Conservation (phyloP, 2,797 vertebrate genomes). For the Cyclura pinguis region DNA sequence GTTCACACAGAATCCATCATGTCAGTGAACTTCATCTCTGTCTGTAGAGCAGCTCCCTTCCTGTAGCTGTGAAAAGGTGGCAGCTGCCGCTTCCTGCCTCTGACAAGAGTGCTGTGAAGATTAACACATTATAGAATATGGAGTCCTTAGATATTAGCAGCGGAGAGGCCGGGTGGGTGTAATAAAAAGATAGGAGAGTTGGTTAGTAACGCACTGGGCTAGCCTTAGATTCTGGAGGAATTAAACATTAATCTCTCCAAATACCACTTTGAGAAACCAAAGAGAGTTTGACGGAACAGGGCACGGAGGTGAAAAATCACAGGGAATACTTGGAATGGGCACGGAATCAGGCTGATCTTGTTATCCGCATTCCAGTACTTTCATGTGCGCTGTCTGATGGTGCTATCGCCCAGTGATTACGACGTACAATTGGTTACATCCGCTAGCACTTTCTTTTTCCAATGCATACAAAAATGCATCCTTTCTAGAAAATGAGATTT, state of each 20-base stretch:
- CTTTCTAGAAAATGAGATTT: slow-evolving; percentile 2
- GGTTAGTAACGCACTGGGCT: not conserved
- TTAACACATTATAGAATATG: slow-evolving; percentile 22
- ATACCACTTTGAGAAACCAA: slow-evolving; percentile 31
- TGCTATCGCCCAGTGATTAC: not conserved
- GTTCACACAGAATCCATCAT: not conserved
- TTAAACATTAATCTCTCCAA: slow-evolving; percentile 20
- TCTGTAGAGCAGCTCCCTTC: not conserved
- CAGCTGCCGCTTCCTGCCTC: not conserved
- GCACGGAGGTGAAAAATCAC: not conserved
- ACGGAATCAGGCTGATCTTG: slow-evolving; percentile 1
- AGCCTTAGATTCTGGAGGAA: slow-evolving; percentile 11
- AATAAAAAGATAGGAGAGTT: slow-evolving; percentile 15
- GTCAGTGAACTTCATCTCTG: not conserved
- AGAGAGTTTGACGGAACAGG: not conserved
- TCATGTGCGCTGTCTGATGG: not conserved
- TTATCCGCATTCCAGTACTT: not conserved
- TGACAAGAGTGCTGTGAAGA: slow-evolving; percentile 22
- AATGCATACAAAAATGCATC: not conserved
- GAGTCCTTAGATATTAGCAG: slow-evolving; percentile 20
- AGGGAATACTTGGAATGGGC: slow-evolving; percentile 13
- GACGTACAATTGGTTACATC: not conserved
- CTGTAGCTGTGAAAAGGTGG: not conserved
- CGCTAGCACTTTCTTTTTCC: not conserved
- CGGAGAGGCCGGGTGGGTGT: not conserved